These are phyloP conservation scores for Aquatica leii DNA, from an alignment of 2,888 invertebrate species.

Conservation along the genomic window DNA sequence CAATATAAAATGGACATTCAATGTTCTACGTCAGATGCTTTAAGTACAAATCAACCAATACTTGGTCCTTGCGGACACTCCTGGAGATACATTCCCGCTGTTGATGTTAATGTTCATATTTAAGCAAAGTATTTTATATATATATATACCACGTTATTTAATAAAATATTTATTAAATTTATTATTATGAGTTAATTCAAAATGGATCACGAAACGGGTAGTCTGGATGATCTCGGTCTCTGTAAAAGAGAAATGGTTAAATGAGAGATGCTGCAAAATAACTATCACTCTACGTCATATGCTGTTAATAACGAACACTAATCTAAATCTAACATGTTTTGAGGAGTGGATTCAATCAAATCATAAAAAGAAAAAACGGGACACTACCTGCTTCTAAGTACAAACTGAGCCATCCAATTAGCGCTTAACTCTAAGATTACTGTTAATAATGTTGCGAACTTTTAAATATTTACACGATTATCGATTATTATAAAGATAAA, in stretches of 20 bases:
- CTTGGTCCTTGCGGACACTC: constrained; percentile 64
- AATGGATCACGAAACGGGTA: constrained; percentile 15
- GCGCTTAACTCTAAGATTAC: too few relatives aligned
- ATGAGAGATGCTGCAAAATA: too few relatives aligned
- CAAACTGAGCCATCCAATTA: too few relatives aligned
- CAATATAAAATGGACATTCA: constrained; percentile 91
- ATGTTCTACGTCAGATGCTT: constrained; percentile 74
- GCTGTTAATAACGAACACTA: too few relatives aligned
- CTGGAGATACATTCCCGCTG: constrained; percentile 77
- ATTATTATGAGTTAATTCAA: constrained; percentile 2
- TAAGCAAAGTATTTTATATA: background rate
- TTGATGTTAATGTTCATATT: constrained; percentile 76
- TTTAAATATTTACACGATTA: too few relatives aligned
- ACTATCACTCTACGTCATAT: too few relatives aligned
- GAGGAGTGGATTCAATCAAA: too few relatives aligned
- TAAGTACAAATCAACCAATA: constrained; percentile 40
- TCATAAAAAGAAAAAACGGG: too few relatives aligned
- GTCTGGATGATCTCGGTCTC: background rate
- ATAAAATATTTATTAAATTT: background rate
- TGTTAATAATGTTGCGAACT: too few relatives aligned
- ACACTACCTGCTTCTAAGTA: too few relatives aligned
- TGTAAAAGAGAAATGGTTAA: constrained; percentile 12
- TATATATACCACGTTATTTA: background rate
- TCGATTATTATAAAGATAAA: too few relatives aligned
- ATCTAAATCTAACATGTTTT: too few relatives aligned